phyloP scores from a whole-genome alignment of 2,797 vertebrate species.

The Streptopelia turtur region DNA sequence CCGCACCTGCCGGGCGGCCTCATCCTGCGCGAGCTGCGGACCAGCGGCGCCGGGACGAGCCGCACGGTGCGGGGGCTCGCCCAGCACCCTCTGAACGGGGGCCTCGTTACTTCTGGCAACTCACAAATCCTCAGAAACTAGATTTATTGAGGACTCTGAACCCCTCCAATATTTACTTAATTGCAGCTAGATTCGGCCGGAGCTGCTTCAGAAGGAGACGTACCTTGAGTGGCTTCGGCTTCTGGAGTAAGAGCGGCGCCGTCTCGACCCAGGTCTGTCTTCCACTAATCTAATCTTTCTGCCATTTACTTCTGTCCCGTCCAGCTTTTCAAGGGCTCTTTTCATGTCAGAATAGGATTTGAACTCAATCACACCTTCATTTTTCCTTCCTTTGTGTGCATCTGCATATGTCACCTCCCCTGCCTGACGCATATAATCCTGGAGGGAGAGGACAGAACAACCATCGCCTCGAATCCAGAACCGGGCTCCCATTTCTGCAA shows the following conservation, averaged over 20 bases:
- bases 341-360: conserved; percentile 97
- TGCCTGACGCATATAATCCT: conserved; percentile 99
- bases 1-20: not conserved
- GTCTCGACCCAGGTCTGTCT: conserved; percentile 90
- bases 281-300: conserved; percentile 96
- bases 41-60: not conserved
- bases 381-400: conserved; percentile 94
- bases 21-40: not conserved
- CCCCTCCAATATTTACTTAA: not conserved
- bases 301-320: conserved; percentile 96
- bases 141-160: not conserved
- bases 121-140: not conserved
- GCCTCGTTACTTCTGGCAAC: not conserved
- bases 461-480: conserved; percentile 49
- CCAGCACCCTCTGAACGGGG: not conserved
- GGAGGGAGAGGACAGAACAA: conserved; percentile 60
- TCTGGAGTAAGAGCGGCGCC: conserved; percentile 92
- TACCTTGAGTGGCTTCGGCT: conserved; percentile 92
- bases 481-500: not conserved
- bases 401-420: conserved; percentile 98
- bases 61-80: not conserved
- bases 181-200: not conserved
- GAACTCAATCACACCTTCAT: conserved; percentile 98
- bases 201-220: not conserved
- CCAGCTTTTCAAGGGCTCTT: conserved; percentile 95